phyloP scores from a whole-genome alignment of 2,113 vertebrate genomes.

The Chrysochloris asiatica region DNA sequence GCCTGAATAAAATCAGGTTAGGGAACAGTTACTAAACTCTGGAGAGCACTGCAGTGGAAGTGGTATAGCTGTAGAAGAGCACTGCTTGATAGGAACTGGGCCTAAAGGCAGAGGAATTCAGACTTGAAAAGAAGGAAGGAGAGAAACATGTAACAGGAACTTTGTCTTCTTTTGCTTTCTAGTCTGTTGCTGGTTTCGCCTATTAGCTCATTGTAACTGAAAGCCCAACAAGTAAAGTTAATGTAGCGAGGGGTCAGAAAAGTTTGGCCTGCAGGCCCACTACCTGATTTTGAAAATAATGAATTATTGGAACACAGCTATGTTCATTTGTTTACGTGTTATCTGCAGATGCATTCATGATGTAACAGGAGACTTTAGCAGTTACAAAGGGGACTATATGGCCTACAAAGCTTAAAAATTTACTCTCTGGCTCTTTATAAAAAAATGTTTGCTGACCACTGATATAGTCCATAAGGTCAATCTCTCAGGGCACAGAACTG shows the following conservation, averaged over 20 bases:
- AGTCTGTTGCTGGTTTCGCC: background rate
- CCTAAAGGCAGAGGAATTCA: background rate
- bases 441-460: background rate
- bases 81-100: background rate
- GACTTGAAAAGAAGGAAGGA: background rate
- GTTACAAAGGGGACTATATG: background rate
- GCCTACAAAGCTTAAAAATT: background rate
- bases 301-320: background rate
- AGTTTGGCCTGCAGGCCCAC: background rate
- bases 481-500: background rate
- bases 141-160: background rate
- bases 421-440: background rate
- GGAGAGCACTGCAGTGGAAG: background rate
- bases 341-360: background rate
- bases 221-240: background rate
- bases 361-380: background rate
- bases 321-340: background rate
- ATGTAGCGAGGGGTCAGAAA: background rate
- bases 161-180: background rate
- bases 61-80: background rate
- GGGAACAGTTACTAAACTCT: background rate
- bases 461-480: background rate
- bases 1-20: background rate
- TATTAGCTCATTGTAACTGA: background rate
- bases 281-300: background rate